Evolutionary conservation across 2,888 invertebrate species (phyloP).

Genomic region (Camptogramma bilineatum): DNA sequence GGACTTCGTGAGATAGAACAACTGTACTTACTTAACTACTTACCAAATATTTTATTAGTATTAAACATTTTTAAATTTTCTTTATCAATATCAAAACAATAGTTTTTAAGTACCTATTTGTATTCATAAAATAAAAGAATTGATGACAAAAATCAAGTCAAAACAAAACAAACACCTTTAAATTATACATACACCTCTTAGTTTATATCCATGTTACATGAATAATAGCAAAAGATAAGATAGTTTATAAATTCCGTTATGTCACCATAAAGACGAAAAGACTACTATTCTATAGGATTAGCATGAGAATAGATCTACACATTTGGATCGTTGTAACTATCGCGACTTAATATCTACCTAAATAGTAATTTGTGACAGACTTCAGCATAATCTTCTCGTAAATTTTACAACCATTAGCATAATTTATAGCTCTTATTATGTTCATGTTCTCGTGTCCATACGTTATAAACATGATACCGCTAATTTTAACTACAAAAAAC

Average conservation of each 20-base stretch:
- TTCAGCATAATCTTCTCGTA: constrained; percentile 44
- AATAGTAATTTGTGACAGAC: constrained; percentile 46
- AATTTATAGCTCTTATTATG: constrained; percentile 25
- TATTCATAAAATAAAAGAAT: too few species aligned
- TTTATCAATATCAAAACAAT: too few species aligned
- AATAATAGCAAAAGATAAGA: constrained; percentile 7
- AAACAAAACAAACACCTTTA: constrained; percentile 1
- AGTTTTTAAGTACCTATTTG: too few species aligned
- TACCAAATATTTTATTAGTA: too few species aligned
- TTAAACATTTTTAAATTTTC: too few species aligned
- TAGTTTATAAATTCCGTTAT: constrained; percentile 25
- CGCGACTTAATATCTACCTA: constrained; percentile 50
- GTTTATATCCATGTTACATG: constrained; percentile 1
- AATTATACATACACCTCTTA: background rate
- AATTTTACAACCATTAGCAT: constrained; percentile 33
- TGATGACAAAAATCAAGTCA: background rate
- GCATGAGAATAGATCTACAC: constrained; percentile 59
- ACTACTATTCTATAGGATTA: constrained; percentile 58
- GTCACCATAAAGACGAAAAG: constrained; percentile 43
- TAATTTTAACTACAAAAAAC: background rate
- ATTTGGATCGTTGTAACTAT: constrained; percentile 51
- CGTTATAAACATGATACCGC: constrained; percentile 19
- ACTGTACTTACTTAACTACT: too few species aligned
- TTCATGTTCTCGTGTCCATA: constrained; percentile 16
- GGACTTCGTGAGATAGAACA: too few species aligned